Conservation (phyloP, 2,797 vertebrate genomes). For the Sebastes glaucus region DNA sequence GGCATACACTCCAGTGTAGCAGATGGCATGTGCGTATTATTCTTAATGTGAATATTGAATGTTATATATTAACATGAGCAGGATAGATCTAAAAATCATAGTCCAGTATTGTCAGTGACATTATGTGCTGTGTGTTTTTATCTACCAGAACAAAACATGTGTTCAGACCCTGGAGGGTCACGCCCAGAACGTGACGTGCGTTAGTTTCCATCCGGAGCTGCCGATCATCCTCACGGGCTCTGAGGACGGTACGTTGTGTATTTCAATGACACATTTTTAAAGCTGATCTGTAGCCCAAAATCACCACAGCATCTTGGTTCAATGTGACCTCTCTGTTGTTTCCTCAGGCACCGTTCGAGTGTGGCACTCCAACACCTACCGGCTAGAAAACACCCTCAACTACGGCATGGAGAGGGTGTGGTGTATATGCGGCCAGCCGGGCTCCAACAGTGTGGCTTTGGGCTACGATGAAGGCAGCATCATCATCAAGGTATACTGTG, state of each 20-base stretch:
- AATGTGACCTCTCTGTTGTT: neutral
- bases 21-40: neutral
- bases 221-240: conserved; percentile 96
- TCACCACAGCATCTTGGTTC: neutral
- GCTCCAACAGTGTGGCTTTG: conserved; percentile 93
- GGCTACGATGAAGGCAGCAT: conserved; percentile 97
- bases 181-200: conserved; percentile 94
- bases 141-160: conserved; percentile 92
- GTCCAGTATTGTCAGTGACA: neutral
- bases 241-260: conserved; percentile 87
- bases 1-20: neutral
- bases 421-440: conserved; percentile 91
- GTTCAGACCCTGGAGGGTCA: conserved; percentile 96
- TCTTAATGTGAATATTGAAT: neutral
- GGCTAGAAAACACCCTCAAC: conserved; percentile 93
- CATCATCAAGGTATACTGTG: conserved; percentile 90
- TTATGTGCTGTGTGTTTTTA: neutral
- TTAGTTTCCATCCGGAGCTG: conserved; percentile 93
- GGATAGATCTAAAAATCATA: no score
- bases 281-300: neutral
- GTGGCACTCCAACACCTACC: conserved; percentile 95
- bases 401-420: conserved; percentile 96
- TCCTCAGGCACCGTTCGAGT: conserved; percentile 90
- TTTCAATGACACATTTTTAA: neutral
- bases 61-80: neutral